A percentile compares a stretch with the other conserved stretches of the same genome.
These are phyloP conservation scores for Petrocephalus zakoni DNA, from an alignment of 2,113 vertebrate species.

Conservation along the genomic window DNA sequence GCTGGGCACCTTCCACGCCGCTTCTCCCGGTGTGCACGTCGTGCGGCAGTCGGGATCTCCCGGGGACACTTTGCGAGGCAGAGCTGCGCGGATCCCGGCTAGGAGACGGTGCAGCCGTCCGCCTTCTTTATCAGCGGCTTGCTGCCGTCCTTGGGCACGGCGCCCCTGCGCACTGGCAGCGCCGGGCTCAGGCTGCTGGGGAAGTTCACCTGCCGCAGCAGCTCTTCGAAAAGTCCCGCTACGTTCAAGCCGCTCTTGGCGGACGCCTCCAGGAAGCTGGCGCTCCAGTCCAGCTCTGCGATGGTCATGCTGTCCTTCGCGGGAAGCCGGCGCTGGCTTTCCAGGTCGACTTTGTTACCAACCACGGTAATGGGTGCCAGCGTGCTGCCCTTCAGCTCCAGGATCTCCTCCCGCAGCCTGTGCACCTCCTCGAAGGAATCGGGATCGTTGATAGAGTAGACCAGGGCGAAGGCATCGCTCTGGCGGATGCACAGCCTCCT, in stretches of 20 bases:
- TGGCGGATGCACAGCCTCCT: conserved; percentile 58
- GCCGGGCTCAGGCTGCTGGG: conserved; percentile 44
- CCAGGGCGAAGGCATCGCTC: conserved; percentile 60
- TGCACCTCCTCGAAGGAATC: conserved; percentile 54
- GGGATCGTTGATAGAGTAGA: conserved; percentile 54
- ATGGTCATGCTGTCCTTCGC: conserved; percentile 38
- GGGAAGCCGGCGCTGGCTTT: conserved; percentile 33
- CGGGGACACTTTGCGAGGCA: not conserved
- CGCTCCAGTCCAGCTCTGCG: conserved; percentile 52
- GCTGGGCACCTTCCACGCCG: not conserved
- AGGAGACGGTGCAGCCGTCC: conserved; percentile 54
- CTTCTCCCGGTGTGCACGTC: not conserved
- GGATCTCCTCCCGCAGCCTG: conserved; percentile 55
- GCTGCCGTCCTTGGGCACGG: conserved; percentile 29
- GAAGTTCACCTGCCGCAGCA: conserved; percentile 48
- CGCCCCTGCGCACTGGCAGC: conserved; percentile 36
- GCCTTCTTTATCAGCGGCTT: conserved; percentile 41
- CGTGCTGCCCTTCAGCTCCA: conserved; percentile 39
- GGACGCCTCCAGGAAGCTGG: conserved; percentile 56
- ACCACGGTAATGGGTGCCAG: conserved; percentile 52
- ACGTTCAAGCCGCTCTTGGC: conserved; percentile 52
- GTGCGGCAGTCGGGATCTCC: not conserved
- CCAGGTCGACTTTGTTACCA: conserved; percentile 51
- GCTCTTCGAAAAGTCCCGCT: conserved; percentile 47
- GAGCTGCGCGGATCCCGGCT: not conserved